phyloP scores from a whole-genome alignment of 2,797 vertebrate species.

The Dallia pectoralis region DNA sequence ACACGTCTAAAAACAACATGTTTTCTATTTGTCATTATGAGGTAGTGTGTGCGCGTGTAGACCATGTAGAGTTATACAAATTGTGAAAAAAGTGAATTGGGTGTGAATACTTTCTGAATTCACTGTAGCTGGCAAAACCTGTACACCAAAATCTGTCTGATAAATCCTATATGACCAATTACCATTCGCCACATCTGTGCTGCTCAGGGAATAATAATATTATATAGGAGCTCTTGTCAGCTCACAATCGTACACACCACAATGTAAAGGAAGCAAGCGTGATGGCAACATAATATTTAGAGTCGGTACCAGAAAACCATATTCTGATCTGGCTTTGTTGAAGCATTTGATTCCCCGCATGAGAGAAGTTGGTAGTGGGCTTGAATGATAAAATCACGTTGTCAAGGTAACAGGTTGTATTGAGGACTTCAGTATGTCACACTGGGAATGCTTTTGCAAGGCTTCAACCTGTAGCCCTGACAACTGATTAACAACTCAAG shows the following conservation, averaged over 20 bases:
- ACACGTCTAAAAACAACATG: no score
- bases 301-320: neutral
- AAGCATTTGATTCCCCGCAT: slow-evolving; percentile 67
- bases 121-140: neutral
- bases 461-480: slow-evolving; percentile 55
- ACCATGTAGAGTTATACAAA: no score
- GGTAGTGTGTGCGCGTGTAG: no score
- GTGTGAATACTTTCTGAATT: no score
- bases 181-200: slow-evolving; percentile 34
- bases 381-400: slow-evolving; percentile 82
- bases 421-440: slow-evolving; percentile 70
- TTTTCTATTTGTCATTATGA: no score
- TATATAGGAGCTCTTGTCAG: slow-evolving; percentile 18
- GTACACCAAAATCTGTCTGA: slow-evolving; percentile 3
- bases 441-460: slow-evolving; percentile 63
- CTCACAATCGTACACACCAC: slow-evolving; percentile 32
- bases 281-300: neutral
- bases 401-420: slow-evolving; percentile 83
- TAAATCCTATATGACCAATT: slow-evolving; percentile 34
- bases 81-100: no score
- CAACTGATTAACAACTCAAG: slow-evolving; percentile 27
- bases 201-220: slow-evolving; percentile 38
- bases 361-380: slow-evolving; percentile 76
- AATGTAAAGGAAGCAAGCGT: neutral
- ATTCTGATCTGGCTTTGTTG: slow-evolving; percentile 29